Evolutionary conservation across 2,888 invertebrate species (phyloP), one percentile per base, ranked within the genome.

Genomic region (Cremastinae sp.): DNA sequence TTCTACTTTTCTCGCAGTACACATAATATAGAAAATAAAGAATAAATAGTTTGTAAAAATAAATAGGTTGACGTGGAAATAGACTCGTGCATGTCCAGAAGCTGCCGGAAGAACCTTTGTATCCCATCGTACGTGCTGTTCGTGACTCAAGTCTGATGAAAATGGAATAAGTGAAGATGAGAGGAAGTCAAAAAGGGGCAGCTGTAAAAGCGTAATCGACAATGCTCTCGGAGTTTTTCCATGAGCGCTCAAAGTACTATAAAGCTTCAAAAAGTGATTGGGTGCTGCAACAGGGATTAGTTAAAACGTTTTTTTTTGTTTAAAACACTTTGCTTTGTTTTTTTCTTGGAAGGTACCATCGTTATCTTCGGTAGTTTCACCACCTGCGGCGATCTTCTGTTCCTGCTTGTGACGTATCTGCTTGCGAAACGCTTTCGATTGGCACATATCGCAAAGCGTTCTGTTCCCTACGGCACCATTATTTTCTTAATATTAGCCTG

Each of bases 371-470:
- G 90, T 91, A 75, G 89, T 89, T 79, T 85, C 84, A 72, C 82
- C 84, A 43, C 85, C 85, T 71, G 79, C 79, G 64, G 66, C 79
- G 51, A 7, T 79, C 84, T 90, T 86, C 87, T 83, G 91, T 90
- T 89, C 92, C 92, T 94, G 93, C 93, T 94, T 94, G 89, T 92
- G 90, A 78, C 92, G 92, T 84, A 92, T 90, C 89, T 88, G 89
- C 91, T 93, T 95, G 91, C 94, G 94, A 90, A 92, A 91, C 85
- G 93, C 92, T 91, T 94, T 95, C 84, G 94, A 92, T 92, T 92
- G 94, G 93, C 96, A 96, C 90, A 94, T 92, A 91, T 96, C 96
- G 91, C 96, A 96, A 90, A 95, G 93, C 86, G 96, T 96, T 94
- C 95, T 96, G 94, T 96, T 96, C 96, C 96, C 96, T 96, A 94